Evolutionary conservation across 2,888 invertebrate genomes (phyloP), one percentile per base, ranked within the genome.

Genomic region (Tortrix viridana): DNA sequence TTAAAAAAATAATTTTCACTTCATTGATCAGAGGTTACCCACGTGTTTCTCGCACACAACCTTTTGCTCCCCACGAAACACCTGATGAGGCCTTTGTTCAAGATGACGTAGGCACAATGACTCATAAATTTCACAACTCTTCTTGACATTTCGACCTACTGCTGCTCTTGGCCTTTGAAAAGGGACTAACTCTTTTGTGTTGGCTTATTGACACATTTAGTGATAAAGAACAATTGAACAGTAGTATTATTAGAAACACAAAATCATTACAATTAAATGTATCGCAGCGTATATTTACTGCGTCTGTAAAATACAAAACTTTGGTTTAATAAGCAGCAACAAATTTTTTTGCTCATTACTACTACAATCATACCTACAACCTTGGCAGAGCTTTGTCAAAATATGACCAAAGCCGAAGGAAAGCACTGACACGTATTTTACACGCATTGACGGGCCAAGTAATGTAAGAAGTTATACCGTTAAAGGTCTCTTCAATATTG

Each of bases 31-130:
- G 9, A 23, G 32, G 6, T 37, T 43, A 16, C 60, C 60, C 19
- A 54, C 54, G 20, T 20, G 26, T 50, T 50, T 56, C 56, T 50
- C 22, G 5, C 16, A n/a, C n/a, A 14, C 47, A 55, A 49, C 50
- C 56, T 56, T 50, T 37, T 54, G 49, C 61, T 52, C 62, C 62
- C 62, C 62, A 62, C 62, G 50, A 46, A 37, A 52, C 50, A 57
- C 62, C 52, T 62, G 62, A 56, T 50, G 22, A 41, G 44, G 26
- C 26, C 54, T 55, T 56, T 55, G 55, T 26, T 38, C 46, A 46
- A 46, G 50, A 61, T 55, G 49, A 32, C 46, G 56, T 61, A 57
- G 62, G 62, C 62, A 50, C 43, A 46, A 37, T 57, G 62, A 57
- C 5, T 56, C 50, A 57, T 55, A 32, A 32, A 50, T 62, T 60